Evolutionary conservation across 64 coral and sea anemone genomes (phyloP).

Genomic region (Montipora foliosa): DNA sequence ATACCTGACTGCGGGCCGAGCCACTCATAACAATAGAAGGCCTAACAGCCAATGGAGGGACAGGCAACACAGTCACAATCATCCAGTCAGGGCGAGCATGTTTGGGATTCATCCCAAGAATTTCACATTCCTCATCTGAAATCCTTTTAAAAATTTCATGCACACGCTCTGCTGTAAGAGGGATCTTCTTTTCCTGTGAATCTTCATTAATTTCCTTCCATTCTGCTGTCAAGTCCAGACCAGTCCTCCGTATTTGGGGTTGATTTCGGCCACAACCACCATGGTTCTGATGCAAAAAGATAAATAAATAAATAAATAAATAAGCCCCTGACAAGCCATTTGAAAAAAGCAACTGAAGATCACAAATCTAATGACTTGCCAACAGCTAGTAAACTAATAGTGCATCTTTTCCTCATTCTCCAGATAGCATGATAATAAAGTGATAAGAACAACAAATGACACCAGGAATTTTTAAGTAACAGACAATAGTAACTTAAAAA

Average conservation of each 20-base stretch:
- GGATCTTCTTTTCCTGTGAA: conserved; percentile 97
- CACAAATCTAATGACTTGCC: not conserved
- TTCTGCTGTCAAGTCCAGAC: conserved; percentile 95
- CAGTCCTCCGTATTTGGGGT: conserved; percentile 89
- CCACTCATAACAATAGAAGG: conserved; percentile 99
- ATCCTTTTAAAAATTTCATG: conserved; percentile 99
- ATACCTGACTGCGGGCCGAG: conserved; percentile 96
- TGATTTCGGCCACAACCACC: conserved; percentile 99
- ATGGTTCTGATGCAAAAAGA: conserved; percentile 69
- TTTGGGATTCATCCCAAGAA: conserved; percentile 86
- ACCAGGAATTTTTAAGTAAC: not conserved
- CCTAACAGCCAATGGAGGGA: conserved; percentile 95
- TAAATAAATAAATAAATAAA: not conserved
- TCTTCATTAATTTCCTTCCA: conserved; percentile 99
- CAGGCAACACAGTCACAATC: conserved; percentile 95
- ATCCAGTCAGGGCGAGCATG: conserved; percentile 97
- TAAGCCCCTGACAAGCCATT: not conserved
- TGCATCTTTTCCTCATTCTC: too few relatives aligned
- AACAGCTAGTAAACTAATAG: too few relatives aligned
- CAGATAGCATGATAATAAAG: too few relatives aligned
- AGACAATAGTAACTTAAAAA: not conserved
- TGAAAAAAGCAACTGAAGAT: not conserved
- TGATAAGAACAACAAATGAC: too few relatives aligned
- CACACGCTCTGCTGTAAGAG: conserved; percentile 95
- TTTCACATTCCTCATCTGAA: conserved; percentile 97